Evolutionary conservation across 2,113 vertebrate species (phyloP).

Genomic region (Amia ocellicauda): DNA sequence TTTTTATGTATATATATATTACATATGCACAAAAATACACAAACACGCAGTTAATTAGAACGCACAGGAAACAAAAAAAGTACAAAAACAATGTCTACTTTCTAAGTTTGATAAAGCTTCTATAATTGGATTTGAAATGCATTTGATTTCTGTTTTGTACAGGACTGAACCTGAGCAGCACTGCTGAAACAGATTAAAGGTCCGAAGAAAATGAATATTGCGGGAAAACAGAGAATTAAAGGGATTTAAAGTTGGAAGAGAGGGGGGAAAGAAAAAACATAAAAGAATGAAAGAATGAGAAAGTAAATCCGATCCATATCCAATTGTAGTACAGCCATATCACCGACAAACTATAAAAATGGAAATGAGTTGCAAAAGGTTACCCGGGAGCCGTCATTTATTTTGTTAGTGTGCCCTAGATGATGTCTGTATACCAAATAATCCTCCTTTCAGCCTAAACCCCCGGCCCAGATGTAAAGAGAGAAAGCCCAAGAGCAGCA

Average conservation of each 20-base stretch:
- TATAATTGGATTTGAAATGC: slow-evolving; percentile 20
- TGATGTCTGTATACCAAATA: slow-evolving; percentile 31
- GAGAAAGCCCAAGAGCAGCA: slow-evolving; percentile 35
- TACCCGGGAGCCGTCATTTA: slow-evolving; percentile 31
- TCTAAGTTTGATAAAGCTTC: not conserved
- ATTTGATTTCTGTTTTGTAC: slow-evolving; percentile 15
- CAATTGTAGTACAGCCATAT: slow-evolving; percentile 11
- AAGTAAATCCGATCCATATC: slow-evolving; percentile 34
- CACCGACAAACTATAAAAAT: slow-evolving; percentile 39
- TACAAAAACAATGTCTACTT: not conserved
- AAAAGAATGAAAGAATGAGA: slow-evolving; percentile 29
- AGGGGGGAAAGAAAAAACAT: slow-evolving; percentile 27
- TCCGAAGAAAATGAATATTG: slow-evolving; percentile 41
- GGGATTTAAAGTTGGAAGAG: slow-evolving; percentile 43
- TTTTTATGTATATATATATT: no score
- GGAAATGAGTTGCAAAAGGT: slow-evolving; percentile 36
- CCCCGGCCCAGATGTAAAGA: slow-evolving; percentile 24
- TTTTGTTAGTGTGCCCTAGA: slow-evolving; percentile 28
- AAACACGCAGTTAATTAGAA: no score
- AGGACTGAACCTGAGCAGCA: slow-evolving; percentile 12
- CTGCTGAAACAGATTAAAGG: slow-evolving; percentile 26
- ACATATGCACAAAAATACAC: no score
- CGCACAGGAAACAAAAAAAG: no score
- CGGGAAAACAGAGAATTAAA: slow-evolving; percentile 41
- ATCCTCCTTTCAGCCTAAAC: slow-evolving; percentile 24